A percentile compares a stretch with the other conserved stretches of the same genome.
Evolutionary conservation across 2,888 invertebrate species (phyloP).

Genomic region (Sarcophaga subvicina): DNA sequence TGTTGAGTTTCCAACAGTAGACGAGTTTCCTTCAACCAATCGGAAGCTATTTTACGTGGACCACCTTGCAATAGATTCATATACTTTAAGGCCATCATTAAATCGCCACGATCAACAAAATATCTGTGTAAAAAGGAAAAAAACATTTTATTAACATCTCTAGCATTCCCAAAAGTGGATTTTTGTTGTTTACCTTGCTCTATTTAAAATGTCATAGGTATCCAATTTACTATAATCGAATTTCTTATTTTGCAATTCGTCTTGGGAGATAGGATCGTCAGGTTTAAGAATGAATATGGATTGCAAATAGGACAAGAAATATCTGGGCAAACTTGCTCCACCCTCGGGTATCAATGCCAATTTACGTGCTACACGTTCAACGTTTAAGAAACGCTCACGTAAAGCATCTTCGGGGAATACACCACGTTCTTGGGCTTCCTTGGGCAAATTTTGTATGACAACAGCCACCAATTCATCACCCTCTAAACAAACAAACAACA

Average conservation of each 20-base stretch:
- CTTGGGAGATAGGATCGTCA: conserved; percentile 86
- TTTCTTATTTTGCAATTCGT: conserved; percentile 88
- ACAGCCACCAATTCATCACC: conserved; percentile 91
- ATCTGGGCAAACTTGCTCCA: conserved; percentile 92
- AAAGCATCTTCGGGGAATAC: conserved; percentile 94
- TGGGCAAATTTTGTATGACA: conserved; percentile 90
- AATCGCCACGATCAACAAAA: conserved; percentile 93
- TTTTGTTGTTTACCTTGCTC: conserved; percentile 87
- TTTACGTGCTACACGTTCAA: conserved; percentile 90
- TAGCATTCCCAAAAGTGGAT: background rate
- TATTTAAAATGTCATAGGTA: conserved; percentile 94
- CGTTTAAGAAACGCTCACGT: conserved; percentile 91
- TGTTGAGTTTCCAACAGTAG: conserved; percentile 94
- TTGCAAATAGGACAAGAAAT: conserved; percentile 94
- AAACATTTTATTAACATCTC: background rate
- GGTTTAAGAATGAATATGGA: conserved; percentile 90
- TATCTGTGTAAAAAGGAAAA: conserved; percentile 84
- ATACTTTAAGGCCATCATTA: conserved; percentile 92
- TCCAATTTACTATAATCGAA: conserved; percentile 89
- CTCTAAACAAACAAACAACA: conserved; percentile 79
- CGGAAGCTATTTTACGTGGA: conserved; percentile 89
- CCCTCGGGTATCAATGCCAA: conserved; percentile 94
- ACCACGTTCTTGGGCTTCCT: conserved; percentile 89
- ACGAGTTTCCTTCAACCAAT: conserved; percentile 94
- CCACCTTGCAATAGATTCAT: conserved; percentile 95